Conservation (phyloP, 2,888 invertebrate genomes). For the Oxytorus armatus region DNA sequence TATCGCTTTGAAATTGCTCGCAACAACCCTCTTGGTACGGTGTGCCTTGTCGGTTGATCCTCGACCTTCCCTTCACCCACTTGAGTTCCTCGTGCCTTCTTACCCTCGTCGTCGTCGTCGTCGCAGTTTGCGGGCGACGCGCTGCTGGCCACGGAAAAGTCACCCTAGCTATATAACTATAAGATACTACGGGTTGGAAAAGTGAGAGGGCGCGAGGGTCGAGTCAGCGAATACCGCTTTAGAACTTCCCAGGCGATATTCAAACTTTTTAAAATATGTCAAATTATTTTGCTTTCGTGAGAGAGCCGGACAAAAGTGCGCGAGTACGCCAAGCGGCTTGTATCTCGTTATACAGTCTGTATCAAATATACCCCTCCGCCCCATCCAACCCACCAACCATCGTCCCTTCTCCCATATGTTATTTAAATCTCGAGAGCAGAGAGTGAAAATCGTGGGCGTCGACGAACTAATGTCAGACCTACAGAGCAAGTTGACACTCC, state of each 20-base stretch:
- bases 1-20: slow-evolving; percentile 80
- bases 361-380: slow-evolving; percentile 78
- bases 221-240: slow-evolving; percentile 72
- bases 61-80: slow-evolving; percentile 59
- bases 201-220: slow-evolving; percentile 54
- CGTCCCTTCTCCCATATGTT: slow-evolving; percentile 72
- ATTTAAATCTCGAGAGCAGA: slow-evolving; percentile 75
- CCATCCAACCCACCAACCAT: no score
- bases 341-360: slow-evolving; percentile 68
- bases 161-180: slow-evolving; percentile 57
- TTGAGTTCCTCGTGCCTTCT: slow-evolving; percentile 66
- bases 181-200: slow-evolving; percentile 32
- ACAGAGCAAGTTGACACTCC: slow-evolving; percentile 12
- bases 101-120: slow-evolving; percentile 67
- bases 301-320: slow-evolving; percentile 62
- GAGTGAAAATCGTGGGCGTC: slow-evolving; percentile 1
- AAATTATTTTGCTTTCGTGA: slow-evolving; percentile 82
- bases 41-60: slow-evolving; percentile 53
- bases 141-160: slow-evolving; percentile 62
- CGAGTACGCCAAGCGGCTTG: slow-evolving; percentile 33
- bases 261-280: slow-evolving; percentile 83
- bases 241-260: slow-evolving; percentile 79
- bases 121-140: slow-evolving; percentile 67
- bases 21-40: slow-evolving; percentile 68
- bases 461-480: slow-evolving; percentile 29